Percentiles rank a stretch among this genome's conserved stretches.
These are phyloP conservation scores for Strongylocentrotus purpuratus DNA, from an alignment of 35 echinoderm and acorn worm species.

Conservation along the genomic window DNA sequence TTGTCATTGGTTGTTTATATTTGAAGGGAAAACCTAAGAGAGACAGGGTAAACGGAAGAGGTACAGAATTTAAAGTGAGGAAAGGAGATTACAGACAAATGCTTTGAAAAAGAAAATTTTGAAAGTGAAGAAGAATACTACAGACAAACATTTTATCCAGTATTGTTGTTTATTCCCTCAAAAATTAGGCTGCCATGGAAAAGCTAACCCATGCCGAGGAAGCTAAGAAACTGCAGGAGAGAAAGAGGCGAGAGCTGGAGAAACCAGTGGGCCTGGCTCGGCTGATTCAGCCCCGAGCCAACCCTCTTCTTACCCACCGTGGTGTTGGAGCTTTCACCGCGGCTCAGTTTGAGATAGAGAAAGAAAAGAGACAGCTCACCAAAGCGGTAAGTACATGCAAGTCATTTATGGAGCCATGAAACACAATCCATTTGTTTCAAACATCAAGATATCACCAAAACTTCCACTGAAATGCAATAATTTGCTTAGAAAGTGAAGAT, in stretches of 20 bases:
- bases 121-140: not conserved
- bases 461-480: no score
- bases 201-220: conserved; percentile 57
- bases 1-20: no score
- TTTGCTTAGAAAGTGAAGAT: no score
- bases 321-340: conserved; percentile 66
- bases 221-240: conserved; percentile 56
- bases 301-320: conserved; percentile 70
- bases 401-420: not conserved
- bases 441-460: no score
- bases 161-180: not conserved
- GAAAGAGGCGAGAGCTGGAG: conserved; percentile 57
- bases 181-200: conserved; percentile 57
- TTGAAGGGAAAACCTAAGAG: no score
- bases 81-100: not conserved
- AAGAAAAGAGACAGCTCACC: not conserved
- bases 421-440: no score
- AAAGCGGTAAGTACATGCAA: conserved; percentile 11
- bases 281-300: conserved; percentile 72
- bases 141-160: not conserved
- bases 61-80: not conserved
- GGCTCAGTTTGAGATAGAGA: conserved; percentile 24
- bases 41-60: no score
- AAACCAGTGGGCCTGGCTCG: conserved; percentile 79
- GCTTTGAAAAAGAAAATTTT: not conserved